Evolutionary conservation across 2,113 vertebrate species (phyloP).

Genomic region (Labeo rohita): DNA sequence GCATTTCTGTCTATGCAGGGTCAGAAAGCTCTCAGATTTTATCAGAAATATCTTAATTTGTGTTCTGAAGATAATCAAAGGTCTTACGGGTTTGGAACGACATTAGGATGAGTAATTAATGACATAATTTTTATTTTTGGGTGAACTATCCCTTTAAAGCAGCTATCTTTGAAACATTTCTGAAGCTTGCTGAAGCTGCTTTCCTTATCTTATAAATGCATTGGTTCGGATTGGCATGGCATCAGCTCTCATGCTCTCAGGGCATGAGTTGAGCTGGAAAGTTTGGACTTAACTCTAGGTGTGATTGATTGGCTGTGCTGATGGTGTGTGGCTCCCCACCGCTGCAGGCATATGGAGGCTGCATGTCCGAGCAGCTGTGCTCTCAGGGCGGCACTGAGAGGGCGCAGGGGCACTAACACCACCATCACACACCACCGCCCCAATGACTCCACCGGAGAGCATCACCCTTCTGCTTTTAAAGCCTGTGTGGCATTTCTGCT

Average conservation of each 20-base stretch:
- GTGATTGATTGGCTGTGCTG: constrained; percentile 77
- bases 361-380: constrained; percentile 68
- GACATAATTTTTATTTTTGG: not conserved
- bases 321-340: constrained; percentile 65
- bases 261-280: constrained; percentile 25
- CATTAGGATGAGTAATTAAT: too few relatives aligned
- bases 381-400: constrained; percentile 60
- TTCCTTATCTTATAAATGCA: constrained; percentile 8
- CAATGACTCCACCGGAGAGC: not conserved
- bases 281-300: constrained; percentile 24
- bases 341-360: constrained; percentile 74
- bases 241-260: constrained; percentile 9
- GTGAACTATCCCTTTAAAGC: not conserved
- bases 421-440: constrained; percentile 20
- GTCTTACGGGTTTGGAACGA: too few relatives aligned
- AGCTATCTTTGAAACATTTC: not conserved
- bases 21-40: too few relatives aligned
- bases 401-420: constrained; percentile 47
- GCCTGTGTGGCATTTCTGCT: not conserved
- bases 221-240: not conserved
- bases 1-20: too few relatives aligned
- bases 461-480: not conserved
- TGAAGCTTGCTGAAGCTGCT: not conserved
- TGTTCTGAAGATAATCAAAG: too few relatives aligned
- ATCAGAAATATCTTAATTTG: too few relatives aligned